Conservation (phyloP, 2,888 invertebrate genomes). For the Dasypogon diadema region DNA sequence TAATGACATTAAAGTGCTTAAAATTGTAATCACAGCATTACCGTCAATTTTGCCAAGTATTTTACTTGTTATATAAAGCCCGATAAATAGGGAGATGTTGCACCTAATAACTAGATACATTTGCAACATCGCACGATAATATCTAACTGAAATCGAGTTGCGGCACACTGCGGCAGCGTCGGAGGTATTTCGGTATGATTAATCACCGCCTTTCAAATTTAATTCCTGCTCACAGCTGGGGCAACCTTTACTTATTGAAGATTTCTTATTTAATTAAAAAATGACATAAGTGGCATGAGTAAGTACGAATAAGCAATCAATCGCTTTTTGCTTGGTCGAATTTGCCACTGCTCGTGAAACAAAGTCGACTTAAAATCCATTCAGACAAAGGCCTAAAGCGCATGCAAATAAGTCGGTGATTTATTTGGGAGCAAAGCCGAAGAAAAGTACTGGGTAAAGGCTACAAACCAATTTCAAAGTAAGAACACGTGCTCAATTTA, state of each 20-base stretch:
- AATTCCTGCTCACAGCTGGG: not conserved
- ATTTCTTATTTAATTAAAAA: not conserved
- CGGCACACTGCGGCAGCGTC: not conserved
- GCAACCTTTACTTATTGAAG: not conserved
- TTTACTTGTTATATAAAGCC: not conserved
- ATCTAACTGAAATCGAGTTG: not conserved
- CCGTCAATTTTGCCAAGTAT: not conserved
- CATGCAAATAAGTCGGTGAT: no score
- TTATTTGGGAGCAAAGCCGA: no score
- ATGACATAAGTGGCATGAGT: not conserved
- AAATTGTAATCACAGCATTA: not conserved
- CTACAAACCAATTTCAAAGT: not conserved
- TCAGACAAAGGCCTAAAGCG: not conserved
- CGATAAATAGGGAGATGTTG: not conserved
- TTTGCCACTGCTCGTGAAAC: no score
- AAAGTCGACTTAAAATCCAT: no score
- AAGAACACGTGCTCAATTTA: not conserved
- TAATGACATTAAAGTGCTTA: not conserved
- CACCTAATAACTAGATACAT: not conserved
- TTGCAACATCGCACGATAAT: not conserved
- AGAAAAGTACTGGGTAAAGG: not conserved
- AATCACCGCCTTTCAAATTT: not conserved
- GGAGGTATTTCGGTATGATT: not conserved
- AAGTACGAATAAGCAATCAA: not conserved
- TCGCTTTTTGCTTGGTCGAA: not conserved